phyloP scores from a whole-genome alignment of 2,113 vertebrate species.

The Poeciliopsis retropinna region DNA sequence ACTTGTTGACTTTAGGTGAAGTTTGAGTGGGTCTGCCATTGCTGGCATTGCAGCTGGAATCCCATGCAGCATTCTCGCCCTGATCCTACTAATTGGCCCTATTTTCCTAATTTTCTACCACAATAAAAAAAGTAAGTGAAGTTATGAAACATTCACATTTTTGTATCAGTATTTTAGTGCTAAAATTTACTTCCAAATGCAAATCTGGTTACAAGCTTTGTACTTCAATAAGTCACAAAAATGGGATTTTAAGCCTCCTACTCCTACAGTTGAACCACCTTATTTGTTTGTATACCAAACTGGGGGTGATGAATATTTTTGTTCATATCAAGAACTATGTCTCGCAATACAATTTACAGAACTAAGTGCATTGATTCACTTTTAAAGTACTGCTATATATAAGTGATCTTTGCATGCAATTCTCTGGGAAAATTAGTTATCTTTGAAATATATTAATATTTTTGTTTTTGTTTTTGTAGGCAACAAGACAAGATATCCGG shows the following conservation, averaged over 20 bases:
- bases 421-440: background rate
- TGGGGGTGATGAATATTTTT: no score
- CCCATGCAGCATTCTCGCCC: conserved; percentile 71
- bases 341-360: no score
- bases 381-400: no score
- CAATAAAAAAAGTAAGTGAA: conserved; percentile 57
- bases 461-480: conserved; percentile 28
- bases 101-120: conserved; percentile 48
- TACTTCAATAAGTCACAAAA: no score
- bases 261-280: no score
- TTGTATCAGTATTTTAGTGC: background rate
- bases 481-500: conserved; percentile 64
- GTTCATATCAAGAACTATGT: no score
- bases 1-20: conserved; percentile 37
- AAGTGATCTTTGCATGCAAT: no score
- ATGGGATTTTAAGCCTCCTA: no score
- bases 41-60: conserved; percentile 78
- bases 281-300: no score
- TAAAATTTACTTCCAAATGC: background rate
- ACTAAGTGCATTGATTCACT: no score
- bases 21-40: conserved; percentile 69
- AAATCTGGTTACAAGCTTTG: background rate
- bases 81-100: conserved; percentile 56
- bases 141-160: background rate
- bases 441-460: background rate